phyloP scores from a whole-genome alignment of 2,797 vertebrate genomes.

The Thaleichthys pacificus region DNA sequence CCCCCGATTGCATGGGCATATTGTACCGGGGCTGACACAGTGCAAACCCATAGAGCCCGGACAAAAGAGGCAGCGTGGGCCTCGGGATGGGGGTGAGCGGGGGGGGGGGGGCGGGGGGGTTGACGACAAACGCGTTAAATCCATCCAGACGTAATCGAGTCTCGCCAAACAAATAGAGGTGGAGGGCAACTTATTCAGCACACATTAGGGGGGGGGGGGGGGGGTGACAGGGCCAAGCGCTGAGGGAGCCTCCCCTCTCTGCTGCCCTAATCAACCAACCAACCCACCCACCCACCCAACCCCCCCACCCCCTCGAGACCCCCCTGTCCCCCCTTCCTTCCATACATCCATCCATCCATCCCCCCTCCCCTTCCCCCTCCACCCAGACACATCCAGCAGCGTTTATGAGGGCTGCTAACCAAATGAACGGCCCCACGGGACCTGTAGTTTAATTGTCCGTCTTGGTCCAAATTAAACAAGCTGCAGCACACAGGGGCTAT shows the following conservation, averaged over 20 bases:
- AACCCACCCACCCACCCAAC: conserved; percentile 54
- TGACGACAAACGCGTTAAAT: conserved; percentile 74
- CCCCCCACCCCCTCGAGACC: conserved; percentile 27
- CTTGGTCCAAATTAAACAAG: conserved; percentile 74
- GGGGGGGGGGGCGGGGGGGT: conserved; percentile 38
- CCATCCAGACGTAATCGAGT: conserved; percentile 67
- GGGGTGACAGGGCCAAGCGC: conserved; percentile 71
- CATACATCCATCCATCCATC: conserved; percentile 18
- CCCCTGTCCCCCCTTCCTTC: conserved; percentile 35
- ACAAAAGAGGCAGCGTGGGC: conserved; percentile 68
- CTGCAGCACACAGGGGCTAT: conserved; percentile 39
- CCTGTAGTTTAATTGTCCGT: conserved; percentile 71
- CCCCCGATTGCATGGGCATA: conserved; percentile 53
- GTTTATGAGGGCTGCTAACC: conserved; percentile 51
- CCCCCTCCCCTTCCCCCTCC: conserved; percentile 34
- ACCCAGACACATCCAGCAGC: conserved; percentile 68
- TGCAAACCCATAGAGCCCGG: conserved; percentile 55
- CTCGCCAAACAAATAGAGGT: conserved; percentile 38
- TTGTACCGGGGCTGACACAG: conserved; percentile 66
- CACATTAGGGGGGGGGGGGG: conserved; percentile 65
- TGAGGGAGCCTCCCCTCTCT: conserved; percentile 69
- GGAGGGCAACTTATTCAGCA: conserved; percentile 73
- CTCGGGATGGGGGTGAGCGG: conserved; percentile 42
- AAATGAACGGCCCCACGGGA: conserved; percentile 57
- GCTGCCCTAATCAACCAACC: conserved; percentile 71